Evolutionary conservation across 2,797 vertebrate genomes (phyloP).

Genomic region (Momotus momota): DNA sequence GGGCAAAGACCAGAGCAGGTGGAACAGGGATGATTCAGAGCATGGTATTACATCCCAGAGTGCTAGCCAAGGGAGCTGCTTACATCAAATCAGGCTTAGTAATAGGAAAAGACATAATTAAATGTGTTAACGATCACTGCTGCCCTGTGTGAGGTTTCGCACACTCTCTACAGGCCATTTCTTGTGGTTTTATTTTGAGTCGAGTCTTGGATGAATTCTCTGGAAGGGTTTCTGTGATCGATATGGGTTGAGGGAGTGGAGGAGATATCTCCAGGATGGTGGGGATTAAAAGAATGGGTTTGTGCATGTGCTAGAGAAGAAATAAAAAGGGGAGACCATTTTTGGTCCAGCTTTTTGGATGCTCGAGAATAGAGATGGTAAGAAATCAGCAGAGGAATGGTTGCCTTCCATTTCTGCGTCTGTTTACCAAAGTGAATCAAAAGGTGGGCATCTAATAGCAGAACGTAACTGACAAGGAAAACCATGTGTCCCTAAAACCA

Average conservation of each 20-base stretch:
- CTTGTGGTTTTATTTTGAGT: neutral
- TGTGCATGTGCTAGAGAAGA: neutral
- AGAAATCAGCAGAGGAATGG: neutral
- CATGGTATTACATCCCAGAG: constrained; percentile 5
- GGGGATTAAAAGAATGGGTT: neutral
- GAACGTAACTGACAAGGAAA: neutral
- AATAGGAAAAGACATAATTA: constrained; percentile 32
- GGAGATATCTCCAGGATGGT: neutral
- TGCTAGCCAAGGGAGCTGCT: neutral
- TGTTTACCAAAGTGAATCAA: neutral
- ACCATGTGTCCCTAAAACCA: accelerated
- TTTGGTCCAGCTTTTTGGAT: neutral
- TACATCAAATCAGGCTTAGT: constrained; percentile 34
- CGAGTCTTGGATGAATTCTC: neutral
- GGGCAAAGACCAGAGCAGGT: constrained; percentile 49
- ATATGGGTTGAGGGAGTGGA: neutral
- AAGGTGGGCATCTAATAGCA: neutral
- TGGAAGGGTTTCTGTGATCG: neutral
- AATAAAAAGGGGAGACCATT: neutral
- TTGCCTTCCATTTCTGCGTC: neutral
- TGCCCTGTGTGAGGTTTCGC: neutral
- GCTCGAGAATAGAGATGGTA: neutral
- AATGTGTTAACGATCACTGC: neutral
- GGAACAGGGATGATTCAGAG: constrained; percentile 41
- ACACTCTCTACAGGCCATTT: neutral